phyloP scores from a whole-genome alignment of 2,113 vertebrate genomes.

The Ia io region DNA sequence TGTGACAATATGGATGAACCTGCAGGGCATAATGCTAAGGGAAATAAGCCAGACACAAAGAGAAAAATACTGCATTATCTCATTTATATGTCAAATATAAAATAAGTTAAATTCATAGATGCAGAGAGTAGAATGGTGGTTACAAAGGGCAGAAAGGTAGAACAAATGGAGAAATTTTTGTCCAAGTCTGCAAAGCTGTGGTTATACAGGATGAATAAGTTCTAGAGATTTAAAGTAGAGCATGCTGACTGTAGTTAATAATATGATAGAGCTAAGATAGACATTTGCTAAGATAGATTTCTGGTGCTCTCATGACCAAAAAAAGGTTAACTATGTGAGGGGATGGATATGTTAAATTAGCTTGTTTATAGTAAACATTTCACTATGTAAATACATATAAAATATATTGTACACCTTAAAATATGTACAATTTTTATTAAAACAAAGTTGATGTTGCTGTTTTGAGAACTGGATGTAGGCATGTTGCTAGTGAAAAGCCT shows the following conservation, averaged over 20 bases:
- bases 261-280: no score
- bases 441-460: neutral
- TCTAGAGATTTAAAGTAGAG: neutral
- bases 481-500: neutral
- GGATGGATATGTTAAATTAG: neutral
- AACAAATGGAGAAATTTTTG: neutral
- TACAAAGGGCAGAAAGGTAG: neutral
- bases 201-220: neutral
- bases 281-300: neutral
- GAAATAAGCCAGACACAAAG: neutral
- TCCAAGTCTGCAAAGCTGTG: neutral
- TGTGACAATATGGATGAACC: neutral
- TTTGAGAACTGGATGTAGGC: neutral
- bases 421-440: neutral
- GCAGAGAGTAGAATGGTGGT: neutral
- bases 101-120: neutral
- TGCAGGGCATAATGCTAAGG: neutral
- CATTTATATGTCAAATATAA: neutral
- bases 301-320: neutral
- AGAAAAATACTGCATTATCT: neutral
- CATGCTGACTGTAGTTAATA: neutral
- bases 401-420: neutral
- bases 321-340: neutral
- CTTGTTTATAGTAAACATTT: neutral
- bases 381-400: neutral